A percentile compares a stretch with the other conserved stretches of the same genome.
phyloP scores from a whole-genome alignment of 1,140 invertebrate species.

The Drosophila bocqueti region DNA sequence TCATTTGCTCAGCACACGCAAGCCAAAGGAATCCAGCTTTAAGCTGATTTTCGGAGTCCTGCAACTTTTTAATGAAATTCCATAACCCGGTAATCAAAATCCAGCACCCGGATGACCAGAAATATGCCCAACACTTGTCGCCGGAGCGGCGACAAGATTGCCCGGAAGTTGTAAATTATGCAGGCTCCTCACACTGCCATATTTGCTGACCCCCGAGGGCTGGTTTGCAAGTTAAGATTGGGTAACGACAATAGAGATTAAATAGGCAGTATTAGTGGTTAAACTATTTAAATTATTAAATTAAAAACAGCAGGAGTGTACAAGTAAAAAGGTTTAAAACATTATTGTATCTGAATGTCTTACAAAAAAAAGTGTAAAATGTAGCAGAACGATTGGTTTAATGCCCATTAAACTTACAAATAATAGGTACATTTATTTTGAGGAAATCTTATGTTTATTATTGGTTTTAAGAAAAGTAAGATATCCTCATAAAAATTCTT shows the following conservation, averaged over 20 bases:
- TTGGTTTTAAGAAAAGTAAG: too few relatives aligned
- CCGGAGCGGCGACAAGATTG: slow-evolving; percentile 35
- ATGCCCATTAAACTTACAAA: too few relatives aligned
- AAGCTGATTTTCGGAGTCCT: slow-evolving; percentile 18
- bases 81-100: slow-evolving; percentile 59
- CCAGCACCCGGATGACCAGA: slow-evolving; percentile 62
- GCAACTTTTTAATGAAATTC: slow-evolving; percentile 74
- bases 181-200: slow-evolving; percentile 22
- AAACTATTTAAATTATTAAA: neutral
- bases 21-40: slow-evolving; percentile 31
- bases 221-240: neutral
- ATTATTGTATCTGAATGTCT: too few relatives aligned
- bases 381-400: too few relatives aligned
- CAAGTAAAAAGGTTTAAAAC: too few relatives aligned
- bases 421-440: too few relatives aligned
- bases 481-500: too few relatives aligned
- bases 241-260: neutral
- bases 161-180: slow-evolving; percentile 65
- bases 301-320: neutral
- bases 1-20: slow-evolving; percentile 68
- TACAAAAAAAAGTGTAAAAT: too few relatives aligned
- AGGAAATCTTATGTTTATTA: too few relatives aligned
- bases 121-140: slow-evolving; percentile 51
- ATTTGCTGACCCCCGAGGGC: slow-evolving; percentile 10
- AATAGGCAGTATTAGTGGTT: neutral